Conservation (phyloP, 1,140 invertebrate species). For the Cydia pomonella region DNA sequence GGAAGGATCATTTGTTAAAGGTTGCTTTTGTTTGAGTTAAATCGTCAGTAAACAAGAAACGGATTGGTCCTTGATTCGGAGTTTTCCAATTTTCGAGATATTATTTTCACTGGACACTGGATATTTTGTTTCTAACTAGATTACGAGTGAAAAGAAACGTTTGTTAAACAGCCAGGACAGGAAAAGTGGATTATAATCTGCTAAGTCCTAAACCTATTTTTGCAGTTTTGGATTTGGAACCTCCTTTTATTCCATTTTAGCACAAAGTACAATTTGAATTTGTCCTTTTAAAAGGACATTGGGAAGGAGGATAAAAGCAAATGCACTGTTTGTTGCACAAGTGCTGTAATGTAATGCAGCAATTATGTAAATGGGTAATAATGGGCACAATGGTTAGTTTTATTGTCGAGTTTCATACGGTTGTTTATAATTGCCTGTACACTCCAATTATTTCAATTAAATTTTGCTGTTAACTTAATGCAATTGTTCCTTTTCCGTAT, state of each 20-base stretch:
- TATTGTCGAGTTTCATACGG: background rate
- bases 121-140: too few relatives aligned
- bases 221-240: too few relatives aligned
- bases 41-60: constrained; percentile 24
- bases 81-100: constrained; percentile 19
- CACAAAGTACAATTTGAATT: too few relatives aligned
- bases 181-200: too few relatives aligned
- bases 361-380: constrained; percentile 12
- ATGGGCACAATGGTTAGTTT: background rate
- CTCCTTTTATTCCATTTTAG: too few relatives aligned
- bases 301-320: too few relatives aligned
- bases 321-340: background rate
- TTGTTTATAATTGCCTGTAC: background rate
- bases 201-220: too few relatives aligned
- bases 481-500: too few relatives aligned
- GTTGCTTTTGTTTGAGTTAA: constrained; percentile 22
- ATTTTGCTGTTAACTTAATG: background rate
- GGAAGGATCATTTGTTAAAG: constrained; percentile 8
- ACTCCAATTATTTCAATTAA: background rate
- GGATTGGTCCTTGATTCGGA: constrained; percentile 1
- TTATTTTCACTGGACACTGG: background rate
- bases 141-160: too few relatives aligned
- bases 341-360: background rate
- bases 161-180: too few relatives aligned
- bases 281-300: too few relatives aligned